phyloP scores from a whole-genome alignment of 2,113 vertebrate genomes.

The Psophia crepitans region DNA sequence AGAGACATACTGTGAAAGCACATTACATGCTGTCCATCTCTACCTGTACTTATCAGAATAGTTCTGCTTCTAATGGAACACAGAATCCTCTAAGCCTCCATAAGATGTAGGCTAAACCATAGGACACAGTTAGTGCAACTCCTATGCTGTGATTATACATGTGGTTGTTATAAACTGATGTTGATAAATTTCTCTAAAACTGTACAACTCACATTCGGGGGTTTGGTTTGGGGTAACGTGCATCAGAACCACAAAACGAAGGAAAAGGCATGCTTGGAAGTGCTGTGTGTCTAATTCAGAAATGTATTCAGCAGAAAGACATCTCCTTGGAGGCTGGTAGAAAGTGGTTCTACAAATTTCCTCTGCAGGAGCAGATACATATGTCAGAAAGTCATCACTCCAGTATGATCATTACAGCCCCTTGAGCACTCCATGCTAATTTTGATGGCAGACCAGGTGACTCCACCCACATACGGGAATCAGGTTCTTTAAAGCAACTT shows the following conservation, averaged over 20 bases:
- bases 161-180: slow-evolving; percentile 3
- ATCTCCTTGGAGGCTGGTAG: not conserved
- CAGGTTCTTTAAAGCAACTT: not conserved
- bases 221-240: slow-evolving; percentile 5
- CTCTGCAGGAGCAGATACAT: not conserved
- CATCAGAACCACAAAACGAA: not conserved
- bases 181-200: slow-evolving; percentile 5
- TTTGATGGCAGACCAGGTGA: not conserved
- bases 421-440: not conserved
- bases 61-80: not conserved
- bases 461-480: not conserved
- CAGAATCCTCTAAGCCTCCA: not conserved
- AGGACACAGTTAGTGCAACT: not conserved
- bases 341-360: not conserved
- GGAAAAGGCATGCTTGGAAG: not conserved
- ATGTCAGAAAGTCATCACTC: not conserved
- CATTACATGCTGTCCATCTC: not conserved
- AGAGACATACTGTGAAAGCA: not conserved
- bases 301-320: not conserved
- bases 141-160: not conserved
- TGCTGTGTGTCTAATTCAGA: not conserved
- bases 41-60: not conserved
- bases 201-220: not conserved
- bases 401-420: not conserved
- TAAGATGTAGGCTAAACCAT: not conserved